A percentile compares a stretch with the other conserved stretches of the same genome.
These are phyloP conservation scores for Chrysomallon squamiferum DNA, from an alignment of 1,140 invertebrate species.

Conservation along the genomic window DNA sequence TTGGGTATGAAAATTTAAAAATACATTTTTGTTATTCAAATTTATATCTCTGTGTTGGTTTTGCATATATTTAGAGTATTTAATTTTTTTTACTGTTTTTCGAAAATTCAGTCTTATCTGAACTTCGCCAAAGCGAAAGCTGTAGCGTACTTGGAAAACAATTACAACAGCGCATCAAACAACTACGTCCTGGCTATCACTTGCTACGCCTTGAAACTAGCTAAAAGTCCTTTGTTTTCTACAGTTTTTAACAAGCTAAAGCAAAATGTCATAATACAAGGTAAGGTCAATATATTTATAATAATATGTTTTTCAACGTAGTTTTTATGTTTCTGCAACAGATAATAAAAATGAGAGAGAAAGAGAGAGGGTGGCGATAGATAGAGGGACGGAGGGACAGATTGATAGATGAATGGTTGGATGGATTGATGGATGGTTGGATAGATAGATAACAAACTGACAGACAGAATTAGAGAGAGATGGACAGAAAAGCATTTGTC, in stretches of 20 bases:
- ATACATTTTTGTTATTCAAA: not conserved
- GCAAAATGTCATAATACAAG: constrained; percentile 57
- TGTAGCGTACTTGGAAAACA: constrained; percentile 78
- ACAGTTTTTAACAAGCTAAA: constrained; percentile 75
- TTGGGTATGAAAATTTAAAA: not conserved
- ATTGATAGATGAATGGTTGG: not conserved
- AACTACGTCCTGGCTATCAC: constrained; percentile 75
- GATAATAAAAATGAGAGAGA: not conserved
- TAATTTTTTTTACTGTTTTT: not conserved
- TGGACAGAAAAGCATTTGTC: too few species aligned
- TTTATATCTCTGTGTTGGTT: not conserved
- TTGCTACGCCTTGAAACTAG: constrained; percentile 70
- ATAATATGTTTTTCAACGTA: not conserved
- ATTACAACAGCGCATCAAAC: constrained; percentile 74
- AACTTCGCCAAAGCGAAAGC: constrained; percentile 75
- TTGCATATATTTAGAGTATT: not conserved
- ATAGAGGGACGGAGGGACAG: not conserved
- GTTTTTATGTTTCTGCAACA: not conserved
- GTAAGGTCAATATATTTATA: constrained; percentile 56
- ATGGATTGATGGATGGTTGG: too few species aligned
- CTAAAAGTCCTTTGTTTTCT: constrained; percentile 74
- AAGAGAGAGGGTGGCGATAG: not conserved
- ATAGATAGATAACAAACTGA: too few species aligned
- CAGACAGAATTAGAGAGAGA: too few species aligned
- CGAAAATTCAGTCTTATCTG: constrained; percentile 13